Base-by-base conservation (phyloP, 2,797 vertebrate genomes). In the Enteromius mattozi region DNA sequence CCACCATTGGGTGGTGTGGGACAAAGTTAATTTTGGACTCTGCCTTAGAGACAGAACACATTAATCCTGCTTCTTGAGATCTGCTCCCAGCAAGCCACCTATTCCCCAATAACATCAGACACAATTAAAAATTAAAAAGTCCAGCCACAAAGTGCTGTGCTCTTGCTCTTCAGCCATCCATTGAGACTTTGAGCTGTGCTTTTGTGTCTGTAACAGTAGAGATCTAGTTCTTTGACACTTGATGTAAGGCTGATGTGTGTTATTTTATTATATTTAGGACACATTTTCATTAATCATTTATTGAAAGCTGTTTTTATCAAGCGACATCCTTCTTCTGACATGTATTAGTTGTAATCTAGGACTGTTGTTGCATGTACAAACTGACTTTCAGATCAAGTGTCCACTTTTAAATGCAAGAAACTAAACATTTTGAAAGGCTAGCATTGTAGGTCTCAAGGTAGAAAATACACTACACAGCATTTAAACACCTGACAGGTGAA, bases 71-170 rank as follows among this genome's bases (percentile, higher is more conserved):
- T 71, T 70, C 17, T 30, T 14, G 16, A 76, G 45, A 30, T 65
- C 21, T 37, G 21, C 10, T 66, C 40, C 19, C 42, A 14, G n/a
- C 75, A 65, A 65, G 49, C 7, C 30, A 51, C 21, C 42, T 66
- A 37, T 82, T 82, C 42, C 24, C 45, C 33, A 66, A 65, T 76
- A 82, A 75, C 30, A 33, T 51, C 42, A 74, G 45, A 47, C 71
- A 82, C 30, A 51, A 75, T 82, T 27, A n/a, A n/a, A n/a, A 82
- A 82, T 82, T 51, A 82, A 54, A 82, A 75, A 75, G 21, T 75
- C 27, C 42, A 37, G 42, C 70, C 56, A 33, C 19, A 63, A 66
- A 82, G 56, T 76, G 80, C 71, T 63, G 40, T 42, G 59, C 77
- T 78, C 59, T 45, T 42, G 59, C 77, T 79, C 40, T 30, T 49